These are phyloP conservation scores for Platysteira castanea DNA, from an alignment of 2,113 vertebrate species.

Conservation along the genomic window DNA sequence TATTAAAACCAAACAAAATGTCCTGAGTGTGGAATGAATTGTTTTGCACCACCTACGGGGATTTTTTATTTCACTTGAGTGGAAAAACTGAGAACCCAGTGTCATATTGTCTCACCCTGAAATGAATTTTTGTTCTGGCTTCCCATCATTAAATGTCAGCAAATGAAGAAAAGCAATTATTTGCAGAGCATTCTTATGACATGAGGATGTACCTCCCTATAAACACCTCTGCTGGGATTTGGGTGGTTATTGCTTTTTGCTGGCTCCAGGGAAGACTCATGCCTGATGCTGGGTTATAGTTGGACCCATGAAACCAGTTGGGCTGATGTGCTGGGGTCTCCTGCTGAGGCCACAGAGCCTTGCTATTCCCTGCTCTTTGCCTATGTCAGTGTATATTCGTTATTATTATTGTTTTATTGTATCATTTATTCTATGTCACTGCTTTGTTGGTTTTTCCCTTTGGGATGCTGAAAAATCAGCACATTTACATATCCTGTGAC, in stretches of 20 bases:
- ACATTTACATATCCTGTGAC: background rate
- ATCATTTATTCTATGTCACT: background rate
- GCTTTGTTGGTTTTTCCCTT: background rate
- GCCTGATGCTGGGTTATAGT: accelerated
- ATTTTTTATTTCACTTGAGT: background rate
- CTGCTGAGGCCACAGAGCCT: background rate
- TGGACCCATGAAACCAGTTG: background rate
- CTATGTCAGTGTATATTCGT: background rate
- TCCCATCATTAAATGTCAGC: background rate
- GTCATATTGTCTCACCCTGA: background rate
- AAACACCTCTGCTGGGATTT: background rate
- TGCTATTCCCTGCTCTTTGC: background rate
- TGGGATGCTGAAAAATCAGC: background rate
- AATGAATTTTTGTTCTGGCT: background rate
- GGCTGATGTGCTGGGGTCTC: background rate
- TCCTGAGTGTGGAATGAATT: background rate
- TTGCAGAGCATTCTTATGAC: background rate
- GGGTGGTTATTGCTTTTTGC: background rate
- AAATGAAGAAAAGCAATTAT: background rate
- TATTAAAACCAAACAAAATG: conserved; percentile 2
- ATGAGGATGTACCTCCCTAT: background rate
- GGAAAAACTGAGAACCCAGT: background rate
- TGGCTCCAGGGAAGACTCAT: background rate
- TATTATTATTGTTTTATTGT: background rate
- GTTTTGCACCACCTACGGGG: background rate